These are phyloP conservation scores for Ceratotherium simum DNA, from an alignment of 2,113 vertebrate species.

Conservation along the genomic window DNA sequence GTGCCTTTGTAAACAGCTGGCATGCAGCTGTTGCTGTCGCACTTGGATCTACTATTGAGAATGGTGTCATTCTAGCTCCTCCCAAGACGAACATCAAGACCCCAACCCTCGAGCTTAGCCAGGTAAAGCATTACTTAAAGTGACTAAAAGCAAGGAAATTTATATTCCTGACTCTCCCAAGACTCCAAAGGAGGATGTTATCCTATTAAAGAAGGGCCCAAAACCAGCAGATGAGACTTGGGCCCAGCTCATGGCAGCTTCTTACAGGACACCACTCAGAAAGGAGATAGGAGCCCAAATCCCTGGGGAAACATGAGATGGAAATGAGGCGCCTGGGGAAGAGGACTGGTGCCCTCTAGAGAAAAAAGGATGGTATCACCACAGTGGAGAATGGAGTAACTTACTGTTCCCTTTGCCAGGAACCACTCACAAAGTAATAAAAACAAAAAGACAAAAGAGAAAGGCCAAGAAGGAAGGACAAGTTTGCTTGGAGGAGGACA, in stretches of 20 bases:
- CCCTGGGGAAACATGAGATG: background rate
- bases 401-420: background rate
- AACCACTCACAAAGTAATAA: background rate
- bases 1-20: background rate
- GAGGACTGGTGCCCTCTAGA: background rate
- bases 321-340: background rate
- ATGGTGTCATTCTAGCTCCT: background rate
- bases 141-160: background rate
- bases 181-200: background rate
- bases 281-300: too few relatives aligned
- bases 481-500: background rate
- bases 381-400: background rate
- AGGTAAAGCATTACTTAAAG: background rate
- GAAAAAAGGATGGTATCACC: background rate
- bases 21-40: background rate
- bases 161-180: background rate
- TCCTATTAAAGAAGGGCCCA: too few relatives aligned
- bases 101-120: background rate
- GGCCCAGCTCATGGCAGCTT: background rate
- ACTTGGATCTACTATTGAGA: background rate
- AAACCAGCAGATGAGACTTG: background rate
- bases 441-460: background rate
- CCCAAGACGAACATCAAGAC: background rate
- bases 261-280: background rate
- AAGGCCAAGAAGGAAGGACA: background rate